These are phyloP conservation scores for Drosophila baimaii DNA, from an alignment of 1,140 invertebrate genomes.

Conservation along the genomic window DNA sequence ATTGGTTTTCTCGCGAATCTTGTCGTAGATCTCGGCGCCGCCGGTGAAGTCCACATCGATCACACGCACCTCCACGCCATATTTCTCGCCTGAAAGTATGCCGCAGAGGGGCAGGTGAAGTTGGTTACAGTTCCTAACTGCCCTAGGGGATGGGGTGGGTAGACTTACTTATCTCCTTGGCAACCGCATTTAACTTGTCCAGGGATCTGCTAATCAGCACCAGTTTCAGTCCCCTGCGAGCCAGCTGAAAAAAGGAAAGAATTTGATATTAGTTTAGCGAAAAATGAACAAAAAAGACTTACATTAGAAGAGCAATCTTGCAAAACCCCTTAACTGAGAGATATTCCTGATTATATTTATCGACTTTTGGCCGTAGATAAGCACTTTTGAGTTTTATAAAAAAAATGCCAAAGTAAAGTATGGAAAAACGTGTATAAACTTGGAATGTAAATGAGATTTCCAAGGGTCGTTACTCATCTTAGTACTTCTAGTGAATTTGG, in stretches of 20 bases:
- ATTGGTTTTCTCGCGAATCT: slow-evolving; percentile 89
- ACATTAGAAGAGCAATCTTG: too few relatives aligned
- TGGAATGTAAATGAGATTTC: not conserved
- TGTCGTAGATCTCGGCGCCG: slow-evolving; percentile 89
- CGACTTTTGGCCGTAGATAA: not conserved
- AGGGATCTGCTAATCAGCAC: slow-evolving; percentile 94
- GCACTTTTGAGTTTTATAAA: too few relatives aligned
- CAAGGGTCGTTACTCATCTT: too few relatives aligned
- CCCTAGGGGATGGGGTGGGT: not conserved
- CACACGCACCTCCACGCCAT: slow-evolving; percentile 91
- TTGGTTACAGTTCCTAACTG: not conserved
- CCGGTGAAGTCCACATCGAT: slow-evolving; percentile 94
- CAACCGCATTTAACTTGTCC: slow-evolving; percentile 92
- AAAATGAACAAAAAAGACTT: too few relatives aligned
- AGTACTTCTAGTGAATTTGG: too few relatives aligned
- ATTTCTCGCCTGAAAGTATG: slow-evolving; percentile 87
- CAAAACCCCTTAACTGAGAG: too few relatives aligned
- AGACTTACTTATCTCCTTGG: slow-evolving; percentile 88
- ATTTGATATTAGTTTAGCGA: too few relatives aligned
- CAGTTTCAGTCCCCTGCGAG: slow-evolving; percentile 92
- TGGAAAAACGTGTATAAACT: not conserved
- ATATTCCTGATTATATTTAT: not conserved
- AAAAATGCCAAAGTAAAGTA: not conserved
- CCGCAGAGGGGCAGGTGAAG: not conserved
- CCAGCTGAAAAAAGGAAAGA: slow-evolving; percentile 87